Evolutionary conservation across 2,797 vertebrate species (phyloP).

Genomic region (Loriculus beryllinus): DNA sequence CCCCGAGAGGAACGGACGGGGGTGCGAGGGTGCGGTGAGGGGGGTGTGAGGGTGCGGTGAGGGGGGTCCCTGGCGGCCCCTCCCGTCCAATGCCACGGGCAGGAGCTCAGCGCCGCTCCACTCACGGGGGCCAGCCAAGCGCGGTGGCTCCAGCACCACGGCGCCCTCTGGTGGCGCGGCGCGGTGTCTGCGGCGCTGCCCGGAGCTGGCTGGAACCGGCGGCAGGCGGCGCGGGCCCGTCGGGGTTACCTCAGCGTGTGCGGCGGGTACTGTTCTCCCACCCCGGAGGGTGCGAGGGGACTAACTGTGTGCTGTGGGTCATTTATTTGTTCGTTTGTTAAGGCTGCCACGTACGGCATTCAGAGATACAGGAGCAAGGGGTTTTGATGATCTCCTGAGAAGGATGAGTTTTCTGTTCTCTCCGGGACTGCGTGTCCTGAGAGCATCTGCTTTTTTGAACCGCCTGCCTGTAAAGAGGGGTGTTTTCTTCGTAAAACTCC

Average conservation of each 20-base stretch:
- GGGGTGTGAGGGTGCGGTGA: accelerated
- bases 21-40: accelerated
- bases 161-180: neutral
- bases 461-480: neutral
- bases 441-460: neutral
- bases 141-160: neutral
- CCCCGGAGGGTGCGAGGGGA: accelerated
- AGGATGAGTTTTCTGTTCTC: accelerated
- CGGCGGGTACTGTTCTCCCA: accelerated
- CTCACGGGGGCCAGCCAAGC: accelerated
- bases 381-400: neutral
- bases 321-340: accelerated
- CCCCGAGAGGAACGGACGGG: accelerated
- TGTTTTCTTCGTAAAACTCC: neutral
- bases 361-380: neutral
- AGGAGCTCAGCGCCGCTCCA: accelerated
- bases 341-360: no score
- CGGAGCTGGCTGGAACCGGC: neutral
- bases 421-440: neutral
- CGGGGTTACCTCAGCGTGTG: neutral
- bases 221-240: neutral
- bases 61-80: accelerated
- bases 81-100: accelerated
- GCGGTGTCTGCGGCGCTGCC: neutral
- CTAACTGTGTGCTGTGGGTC: accelerated